phyloP scores from a whole-genome alignment of 1,140 invertebrate genomes.

The Pseudoatta argentina region DNA sequence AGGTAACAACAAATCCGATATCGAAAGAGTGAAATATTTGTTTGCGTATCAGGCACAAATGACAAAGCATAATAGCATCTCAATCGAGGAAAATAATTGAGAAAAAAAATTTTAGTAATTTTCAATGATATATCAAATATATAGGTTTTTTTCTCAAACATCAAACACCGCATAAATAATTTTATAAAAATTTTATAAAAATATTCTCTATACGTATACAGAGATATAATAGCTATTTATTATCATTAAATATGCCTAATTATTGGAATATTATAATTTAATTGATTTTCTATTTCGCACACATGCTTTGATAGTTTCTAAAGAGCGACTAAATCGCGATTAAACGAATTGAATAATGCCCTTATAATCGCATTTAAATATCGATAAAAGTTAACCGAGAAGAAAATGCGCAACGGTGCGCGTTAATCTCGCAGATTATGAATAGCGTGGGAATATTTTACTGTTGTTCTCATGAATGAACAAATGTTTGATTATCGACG shows the following conservation, averaged over 20 bases:
- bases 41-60: slow-evolving; percentile 33
- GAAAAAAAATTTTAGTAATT: neutral
- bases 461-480: slow-evolving; percentile 40
- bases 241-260: slow-evolving; percentile 13
- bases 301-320: slow-evolving; percentile 31
- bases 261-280: slow-evolving; percentile 27
- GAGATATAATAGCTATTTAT: neutral
- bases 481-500: slow-evolving; percentile 23
- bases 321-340: slow-evolving; percentile 24
- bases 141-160: neutral
- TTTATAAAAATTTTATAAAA: too few species aligned
- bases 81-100: slow-evolving; percentile 5
- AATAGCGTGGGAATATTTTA: slow-evolving; percentile 32
- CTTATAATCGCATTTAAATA: slow-evolving; percentile 25
- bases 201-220: neutral
- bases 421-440: slow-evolving; percentile 32
- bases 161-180: slow-evolving; percentile 14
- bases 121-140: neutral
- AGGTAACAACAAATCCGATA: neutral
- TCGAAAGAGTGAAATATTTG: slow-evolving; percentile 37
- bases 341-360: slow-evolving; percentile 44
- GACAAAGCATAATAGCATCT: neutral
- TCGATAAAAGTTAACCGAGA: slow-evolving; percentile 14
- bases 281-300: slow-evolving; percentile 31
- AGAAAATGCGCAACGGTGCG: slow-evolving; percentile 17